Base-by-base conservation (phyloP, 2,797 vertebrate species). In the Xyrichtys novacula region DNA sequence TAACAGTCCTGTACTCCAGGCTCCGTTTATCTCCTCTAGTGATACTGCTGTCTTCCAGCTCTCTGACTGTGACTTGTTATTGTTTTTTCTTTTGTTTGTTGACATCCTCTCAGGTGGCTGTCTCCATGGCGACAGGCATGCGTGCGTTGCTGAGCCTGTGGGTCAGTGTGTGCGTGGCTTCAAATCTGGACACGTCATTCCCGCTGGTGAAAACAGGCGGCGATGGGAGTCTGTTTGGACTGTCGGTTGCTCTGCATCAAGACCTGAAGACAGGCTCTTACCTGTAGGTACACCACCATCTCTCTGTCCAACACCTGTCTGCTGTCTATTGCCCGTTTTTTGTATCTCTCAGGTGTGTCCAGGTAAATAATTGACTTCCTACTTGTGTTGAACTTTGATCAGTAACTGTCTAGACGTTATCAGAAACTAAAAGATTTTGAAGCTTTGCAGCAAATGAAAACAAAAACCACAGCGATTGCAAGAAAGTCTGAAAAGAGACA, bases 111-210 rank as follows among this genome's bases (percentile, higher is more conserved):
- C 59, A 81, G 80, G 72, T 69, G 55, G 63, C 44, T 1, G 38
- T 82, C 49, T 67, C 63, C 71, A 86, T 89, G 88, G 82, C 68
- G 1, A 36, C 50, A 17, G 54, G 36, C 11, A 63, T 53, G 48
- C 57, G 50, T 10, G 0, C 55, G 31, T 26, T 75, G 31, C 26
- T 84, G 54, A 43, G 43, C n/a, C 17, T 50, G 23, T 76, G 43
- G 15, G 52, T 65, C 0, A 1, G 47, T 26, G 29, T 46, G 42
- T 81, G 76, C 4, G 12, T 14, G 6, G 65, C 81, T 0, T 67
- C 65, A 9, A 89, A 89, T 65, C 26, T 89, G 0, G 88, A 89
- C 74, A 89, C 85, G 0, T 42, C 31, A 0, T 85, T 83, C 50
- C 84, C 88, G 0, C 48, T 89, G 40, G 26, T 88, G 40, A 89